phyloP scores from a whole-genome alignment of 1,140 invertebrate species.

The Aphelinus certus region DNA sequence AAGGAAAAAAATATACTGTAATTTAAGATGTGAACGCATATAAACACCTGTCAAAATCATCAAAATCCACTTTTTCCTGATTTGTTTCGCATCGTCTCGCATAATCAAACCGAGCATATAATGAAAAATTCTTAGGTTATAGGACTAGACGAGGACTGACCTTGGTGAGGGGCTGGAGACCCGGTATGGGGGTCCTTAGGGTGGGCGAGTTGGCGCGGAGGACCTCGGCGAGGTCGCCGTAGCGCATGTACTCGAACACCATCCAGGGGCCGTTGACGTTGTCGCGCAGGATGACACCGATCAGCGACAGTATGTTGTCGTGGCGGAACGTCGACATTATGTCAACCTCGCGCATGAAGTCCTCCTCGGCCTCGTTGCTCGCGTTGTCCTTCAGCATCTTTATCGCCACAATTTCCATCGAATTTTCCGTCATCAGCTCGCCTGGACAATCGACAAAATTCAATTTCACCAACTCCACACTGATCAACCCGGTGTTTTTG shows the following conservation, averaged over 20 bases:
- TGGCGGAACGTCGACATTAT: conserved; percentile 91
- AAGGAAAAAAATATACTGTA: too few relatives aligned
- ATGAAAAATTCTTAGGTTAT: too few relatives aligned
- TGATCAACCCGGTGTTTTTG: too few relatives aligned
- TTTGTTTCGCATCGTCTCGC: too few relatives aligned
- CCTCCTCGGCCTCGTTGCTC: conserved; percentile 82
- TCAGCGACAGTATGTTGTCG: conserved; percentile 84
- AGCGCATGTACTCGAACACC: conserved; percentile 93
- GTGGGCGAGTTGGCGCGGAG: conserved; percentile 73
- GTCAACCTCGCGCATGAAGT: conserved; percentile 88
- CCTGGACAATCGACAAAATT: conserved; percentile 58
- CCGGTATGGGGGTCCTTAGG: conserved; percentile 58
- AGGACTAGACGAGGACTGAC: conserved; percentile 44
- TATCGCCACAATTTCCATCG: conserved; percentile 75
- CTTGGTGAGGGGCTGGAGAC: conserved; percentile 60
- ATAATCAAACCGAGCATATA: too few relatives aligned
- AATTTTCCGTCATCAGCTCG: conserved; percentile 65
- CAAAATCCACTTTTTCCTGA: too few relatives aligned
- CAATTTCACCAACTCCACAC: too few relatives aligned
- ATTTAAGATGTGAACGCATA: too few relatives aligned
- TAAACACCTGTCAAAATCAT: too few relatives aligned
- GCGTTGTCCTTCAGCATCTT: conserved; percentile 87
- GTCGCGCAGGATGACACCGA: conserved; percentile 82
- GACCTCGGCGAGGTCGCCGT: conserved; percentile 87
- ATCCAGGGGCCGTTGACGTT: conserved; percentile 82